Evolutionary conservation across 2,888 invertebrate species (phyloP).

Genomic region (Acholoe squamosa): DNA sequence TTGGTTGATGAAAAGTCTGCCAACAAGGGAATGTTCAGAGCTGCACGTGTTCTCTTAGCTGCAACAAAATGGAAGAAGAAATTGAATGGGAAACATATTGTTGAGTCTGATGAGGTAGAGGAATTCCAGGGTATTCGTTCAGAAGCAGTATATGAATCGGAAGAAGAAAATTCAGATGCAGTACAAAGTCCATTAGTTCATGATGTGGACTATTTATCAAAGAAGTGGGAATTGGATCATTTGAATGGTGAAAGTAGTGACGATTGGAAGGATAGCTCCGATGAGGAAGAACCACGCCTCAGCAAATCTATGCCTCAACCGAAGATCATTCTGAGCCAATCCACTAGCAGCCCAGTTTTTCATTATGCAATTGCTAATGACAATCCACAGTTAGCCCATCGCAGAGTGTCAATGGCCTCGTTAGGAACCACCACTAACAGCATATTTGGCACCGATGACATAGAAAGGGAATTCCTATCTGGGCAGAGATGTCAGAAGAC

Average conservation of each 20-base stretch:
- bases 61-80: constrained; percentile 50
- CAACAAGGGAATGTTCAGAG: constrained; percentile 1
- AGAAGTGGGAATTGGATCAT: constrained; percentile 2
- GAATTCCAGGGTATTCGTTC: too few relatives aligned
- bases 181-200: neutral
- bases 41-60: constrained; percentile 22
- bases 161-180: neutral
- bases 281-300: neutral
- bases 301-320: neutral
- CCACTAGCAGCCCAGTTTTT: neutral
- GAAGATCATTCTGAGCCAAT: constrained; percentile 4
- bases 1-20: neutral
- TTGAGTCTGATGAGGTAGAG: too few relatives aligned
- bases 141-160: neutral
- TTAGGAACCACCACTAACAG: neutral
- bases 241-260: neutral
- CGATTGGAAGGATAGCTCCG: neutral
- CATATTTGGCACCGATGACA: neutral
- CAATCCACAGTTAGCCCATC: neutral
- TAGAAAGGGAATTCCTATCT: neutral
- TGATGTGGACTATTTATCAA: constrained; percentile 6
- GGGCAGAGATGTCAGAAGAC: neutral
- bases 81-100: neutral
- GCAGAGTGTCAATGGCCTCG: neutral
- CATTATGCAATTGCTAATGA: neutral